Evolutionary conservation across 2,888 invertebrate genomes (phyloP), one percentile per base, ranked within the genome.

Genomic region (Eupithecia pulchellata): DNA sequence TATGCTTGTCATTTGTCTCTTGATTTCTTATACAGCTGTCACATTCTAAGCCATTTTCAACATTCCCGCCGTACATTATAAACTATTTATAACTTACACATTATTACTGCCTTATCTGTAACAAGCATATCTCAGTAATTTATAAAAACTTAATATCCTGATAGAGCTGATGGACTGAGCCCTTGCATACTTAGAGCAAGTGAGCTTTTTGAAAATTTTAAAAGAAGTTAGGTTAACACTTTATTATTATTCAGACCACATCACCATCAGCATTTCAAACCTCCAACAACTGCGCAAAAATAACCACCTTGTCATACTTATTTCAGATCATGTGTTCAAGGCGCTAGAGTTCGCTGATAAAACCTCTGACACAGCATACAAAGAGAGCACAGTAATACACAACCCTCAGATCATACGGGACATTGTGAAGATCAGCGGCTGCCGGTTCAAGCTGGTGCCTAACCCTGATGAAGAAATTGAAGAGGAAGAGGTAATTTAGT

Each of bases 351-450:
- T 95, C 88, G 95, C 96, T 0, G 95, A 96, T 71, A 95, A 96
- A 76, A 91, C 94, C 0, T 94, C 95, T 2, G 89, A 92, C 55
- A 95, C 89, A 20, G 61, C 76, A 68, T 95, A 96, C 75, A 92
- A 90, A 39, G 89, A 94, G 14, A 79, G 92, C 58, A 95, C 96
- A 14, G 94, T 95, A 55, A 95, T 98, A 61, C 95, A 96, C 78
- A 95, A 96, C 82, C 89, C 95, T 0, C 93, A 95, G 79, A 94
- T 97, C n/a, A 94, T 97, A 25, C 90, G 96, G 70, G 96, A 96
- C 71, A 92, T 97, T 58, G 95, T 96, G 0, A 96, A 96, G 82
- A 96, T 96, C 84, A 95, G 96, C 30, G 97, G 97, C 0, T 93
- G 89, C 77, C 95, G 96, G 74, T 95, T 94, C 70, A 95, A 95